Base-by-base conservation (phyloP, 2,888 invertebrate genomes). In the Ophion ellenae region DNA sequence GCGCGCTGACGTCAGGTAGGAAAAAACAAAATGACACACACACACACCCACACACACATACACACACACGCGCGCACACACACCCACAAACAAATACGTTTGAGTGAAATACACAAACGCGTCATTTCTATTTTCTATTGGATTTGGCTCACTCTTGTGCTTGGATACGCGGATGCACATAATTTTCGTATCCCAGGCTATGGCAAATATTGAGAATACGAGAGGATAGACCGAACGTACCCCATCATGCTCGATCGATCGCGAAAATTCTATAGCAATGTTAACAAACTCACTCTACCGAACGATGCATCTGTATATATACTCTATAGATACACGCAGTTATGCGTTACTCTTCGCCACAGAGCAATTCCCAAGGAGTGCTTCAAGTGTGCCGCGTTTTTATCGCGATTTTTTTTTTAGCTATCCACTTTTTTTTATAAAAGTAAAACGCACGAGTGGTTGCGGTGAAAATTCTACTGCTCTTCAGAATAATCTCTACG, bases 141-240 rank as follows among this genome's bases (percentile, higher is more conserved):
- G 45, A 79, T 80, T 76, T 73, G 67, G 40, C 59, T 74, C 45
- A 61, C 74, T 74, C 66, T 32, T 45, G 28, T 32, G 70, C 20
- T 59, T 36, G 69, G 24, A 75, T 57, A 70, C 75, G 63, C 36
- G 70, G 70, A 76, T 63, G 81, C 63, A 81, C 75, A 83, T 83
- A 79, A 83, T 85, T 83, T 80, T 85, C 81, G 85, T 76, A 70
- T 67, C 61, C 79, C 71, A 71, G 63, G 79, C 71, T 69, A 80
- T 71, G 83, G 85, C 57, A 85, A 85, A 85, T 85, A 85, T 83
- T 85, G 85, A 76, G 67, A 80, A 83, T 71, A 67, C 76, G 73
- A 75, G 67, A 71, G 61, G 76, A 79, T 79, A 75, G 53, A 70
- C 57, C 78, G 87, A 74, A 76, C 71, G 71, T 53, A 76, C 45